phyloP scores from a whole-genome alignment of 1,140 invertebrate species.

The Idris sp. region DNA sequence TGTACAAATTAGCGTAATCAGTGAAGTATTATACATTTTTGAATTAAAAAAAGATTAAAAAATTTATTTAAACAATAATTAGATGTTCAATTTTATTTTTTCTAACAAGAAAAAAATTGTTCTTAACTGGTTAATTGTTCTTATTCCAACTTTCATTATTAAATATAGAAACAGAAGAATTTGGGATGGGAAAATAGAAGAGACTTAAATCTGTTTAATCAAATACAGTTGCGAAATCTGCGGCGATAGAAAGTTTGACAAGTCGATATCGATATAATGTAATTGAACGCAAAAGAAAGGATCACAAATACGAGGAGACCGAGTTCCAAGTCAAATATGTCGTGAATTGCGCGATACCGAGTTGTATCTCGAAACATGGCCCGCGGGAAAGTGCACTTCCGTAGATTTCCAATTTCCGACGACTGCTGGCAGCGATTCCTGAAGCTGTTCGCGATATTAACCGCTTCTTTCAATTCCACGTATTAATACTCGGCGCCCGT shows the following conservation, averaged over 20 bases:
- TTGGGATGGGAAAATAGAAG: constrained; percentile 4
- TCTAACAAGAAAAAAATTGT: too few relatives aligned
- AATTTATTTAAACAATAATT: too few relatives aligned
- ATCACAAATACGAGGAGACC: constrained; percentile 4
- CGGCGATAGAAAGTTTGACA: constrained; percentile 15
- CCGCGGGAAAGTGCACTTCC: constrained; percentile 40
- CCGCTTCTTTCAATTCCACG: constrained; percentile 37
- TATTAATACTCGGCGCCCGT: constrained; percentile 23
- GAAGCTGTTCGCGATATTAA: constrained; percentile 15
- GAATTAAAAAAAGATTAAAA: too few relatives aligned
- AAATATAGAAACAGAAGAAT: too few relatives aligned
- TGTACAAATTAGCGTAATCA: too few relatives aligned
- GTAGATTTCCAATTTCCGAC: constrained; percentile 39
- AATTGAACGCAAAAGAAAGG: constrained; percentile 14
- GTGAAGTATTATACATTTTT: too few relatives aligned
- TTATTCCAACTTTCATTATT: too few relatives aligned
- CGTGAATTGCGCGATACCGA: constrained; percentile 13
- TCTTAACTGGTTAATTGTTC: too few relatives aligned
- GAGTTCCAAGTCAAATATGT: constrained; percentile 21
- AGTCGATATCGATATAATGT: constrained; percentile 21
- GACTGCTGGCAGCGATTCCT: constrained; percentile 19
- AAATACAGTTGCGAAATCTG: not conserved
- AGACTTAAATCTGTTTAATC: constrained; percentile 23
- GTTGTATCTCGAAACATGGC: constrained; percentile 11
- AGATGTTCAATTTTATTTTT: too few relatives aligned